Conservation (phyloP, 2,797 vertebrate genomes). For the Stomatorhinus walkeri region DNA sequence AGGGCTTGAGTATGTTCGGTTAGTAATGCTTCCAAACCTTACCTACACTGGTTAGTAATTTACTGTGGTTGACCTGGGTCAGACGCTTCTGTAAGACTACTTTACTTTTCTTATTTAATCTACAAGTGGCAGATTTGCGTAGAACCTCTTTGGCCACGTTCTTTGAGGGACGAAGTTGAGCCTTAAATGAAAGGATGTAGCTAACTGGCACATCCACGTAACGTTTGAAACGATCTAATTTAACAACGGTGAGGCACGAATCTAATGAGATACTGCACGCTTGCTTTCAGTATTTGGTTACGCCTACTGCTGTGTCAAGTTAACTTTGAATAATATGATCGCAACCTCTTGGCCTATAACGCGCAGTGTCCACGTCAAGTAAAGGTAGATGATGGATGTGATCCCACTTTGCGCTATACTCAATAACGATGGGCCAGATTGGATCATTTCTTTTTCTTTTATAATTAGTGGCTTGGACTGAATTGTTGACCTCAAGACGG, state of each 20-base stretch:
- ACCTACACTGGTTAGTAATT: not conserved
- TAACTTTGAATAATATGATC: not conserved
- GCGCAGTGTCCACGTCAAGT: not conserved
- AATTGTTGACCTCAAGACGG: not conserved
- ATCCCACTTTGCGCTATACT: not conserved
- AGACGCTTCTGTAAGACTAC: not conserved
- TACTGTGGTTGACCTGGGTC: not conserved
- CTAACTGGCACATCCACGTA: not conserved
- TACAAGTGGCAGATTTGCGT: not conserved
- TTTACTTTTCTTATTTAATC: not conserved
- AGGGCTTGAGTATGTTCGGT: slow-evolving; percentile 79
- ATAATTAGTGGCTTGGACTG: not conserved
- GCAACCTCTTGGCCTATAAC: not conserved
- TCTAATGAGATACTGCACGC: not conserved
- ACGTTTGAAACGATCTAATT: not conserved
- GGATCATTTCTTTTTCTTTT: not conserved
- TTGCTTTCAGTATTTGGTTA: not conserved
- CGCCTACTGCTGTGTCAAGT: not conserved
- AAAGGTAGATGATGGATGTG: not conserved
- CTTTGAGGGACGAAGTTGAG: not conserved
- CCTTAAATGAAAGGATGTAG: not conserved
- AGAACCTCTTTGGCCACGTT: not conserved
- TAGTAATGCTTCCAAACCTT: slow-evolving; percentile 40
- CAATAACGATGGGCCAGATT: not conserved
- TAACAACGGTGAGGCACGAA: not conserved